Conservation (phyloP, 64 coral and sea anemone genomes). For the Dendrophyllia cribrosa region DNA sequence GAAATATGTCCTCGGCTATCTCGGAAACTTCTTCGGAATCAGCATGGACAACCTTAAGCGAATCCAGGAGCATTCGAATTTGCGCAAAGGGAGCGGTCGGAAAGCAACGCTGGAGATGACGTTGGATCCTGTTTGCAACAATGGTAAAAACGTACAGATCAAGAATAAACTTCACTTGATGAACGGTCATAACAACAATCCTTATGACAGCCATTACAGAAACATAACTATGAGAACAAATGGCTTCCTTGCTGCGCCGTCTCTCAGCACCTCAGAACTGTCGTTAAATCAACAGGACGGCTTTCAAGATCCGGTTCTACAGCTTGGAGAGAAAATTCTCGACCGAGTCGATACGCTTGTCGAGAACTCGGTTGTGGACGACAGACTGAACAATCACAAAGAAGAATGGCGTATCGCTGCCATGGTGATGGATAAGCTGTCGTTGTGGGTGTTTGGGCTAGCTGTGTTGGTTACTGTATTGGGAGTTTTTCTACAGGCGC, state of each 20-base stretch:
- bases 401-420: conserved; percentile 97
- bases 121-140: neutral
- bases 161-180: conserved; percentile 8
- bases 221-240: neutral
- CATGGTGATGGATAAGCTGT: conserved; percentile 97
- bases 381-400: conserved; percentile 83
- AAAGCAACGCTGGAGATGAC: conserved; percentile 14
- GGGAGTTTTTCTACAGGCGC: conserved; percentile 86
- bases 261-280: conserved; percentile 12
- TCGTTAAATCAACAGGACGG: conserved; percentile 32
- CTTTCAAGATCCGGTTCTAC: conserved; percentile 43
- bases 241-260: neutral
- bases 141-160: neutral
- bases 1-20: conserved; percentile 85
- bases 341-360: conserved; percentile 77
- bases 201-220: conserved; percentile 38
- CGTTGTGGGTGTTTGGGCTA: conserved; percentile 90
- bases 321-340: conserved; percentile 81
- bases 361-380: conserved; percentile 89
- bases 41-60: conserved; percentile 91
- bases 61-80: conserved; percentile 75
- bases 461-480: conserved; percentile 78
- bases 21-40: conserved; percentile 89
- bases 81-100: conserved; percentile 20
- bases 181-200: conserved; percentile 24